A percentile compares a stretch with the other conserved stretches of the same genome.
These are phyloP conservation scores for Colinus virginianus DNA, from an alignment of 2,113 vertebrate species.

Conservation along the genomic window DNA sequence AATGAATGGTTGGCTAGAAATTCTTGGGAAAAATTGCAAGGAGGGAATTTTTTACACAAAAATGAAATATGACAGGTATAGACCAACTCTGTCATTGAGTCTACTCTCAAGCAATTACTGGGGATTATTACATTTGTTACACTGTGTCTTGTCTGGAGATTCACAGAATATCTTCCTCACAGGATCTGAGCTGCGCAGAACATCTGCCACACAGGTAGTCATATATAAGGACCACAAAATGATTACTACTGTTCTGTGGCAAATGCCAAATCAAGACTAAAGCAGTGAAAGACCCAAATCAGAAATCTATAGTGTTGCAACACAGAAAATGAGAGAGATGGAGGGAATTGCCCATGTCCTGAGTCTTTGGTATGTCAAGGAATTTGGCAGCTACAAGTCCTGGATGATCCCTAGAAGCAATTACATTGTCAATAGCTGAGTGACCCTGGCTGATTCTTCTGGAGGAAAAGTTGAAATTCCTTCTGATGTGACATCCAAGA, in stretches of 20 bases:
- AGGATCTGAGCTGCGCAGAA: conserved; percentile 11
- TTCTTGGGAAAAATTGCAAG: background rate
- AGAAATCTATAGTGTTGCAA: background rate
- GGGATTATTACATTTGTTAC: conserved; percentile 12
- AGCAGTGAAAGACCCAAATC: background rate
- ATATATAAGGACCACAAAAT: background rate
- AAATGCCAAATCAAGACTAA: conserved; percentile 8
- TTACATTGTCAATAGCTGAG: background rate
- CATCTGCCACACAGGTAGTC: background rate
- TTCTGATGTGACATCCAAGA: background rate
- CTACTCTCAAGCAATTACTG: background rate
- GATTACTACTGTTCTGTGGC: background rate
- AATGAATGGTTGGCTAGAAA: background rate
- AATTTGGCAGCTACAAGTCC: background rate
- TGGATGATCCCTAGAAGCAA: background rate
- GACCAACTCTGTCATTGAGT: background rate
- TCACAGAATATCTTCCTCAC: background rate
- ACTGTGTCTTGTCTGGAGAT: conserved; percentile 1
- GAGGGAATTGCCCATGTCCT: background rate
- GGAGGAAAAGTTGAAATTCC: background rate
- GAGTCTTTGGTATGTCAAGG: background rate
- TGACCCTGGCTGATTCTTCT: background rate
- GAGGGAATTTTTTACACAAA: background rate
- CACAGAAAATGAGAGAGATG: background rate
- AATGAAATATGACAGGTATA: background rate